A percentile compares a stretch with the other conserved stretches of the same genome.
These are phyloP conservation scores for Heliconius charithonia DNA, from an alignment of 2,888 invertebrate genomes.

Conservation along the genomic window DNA sequence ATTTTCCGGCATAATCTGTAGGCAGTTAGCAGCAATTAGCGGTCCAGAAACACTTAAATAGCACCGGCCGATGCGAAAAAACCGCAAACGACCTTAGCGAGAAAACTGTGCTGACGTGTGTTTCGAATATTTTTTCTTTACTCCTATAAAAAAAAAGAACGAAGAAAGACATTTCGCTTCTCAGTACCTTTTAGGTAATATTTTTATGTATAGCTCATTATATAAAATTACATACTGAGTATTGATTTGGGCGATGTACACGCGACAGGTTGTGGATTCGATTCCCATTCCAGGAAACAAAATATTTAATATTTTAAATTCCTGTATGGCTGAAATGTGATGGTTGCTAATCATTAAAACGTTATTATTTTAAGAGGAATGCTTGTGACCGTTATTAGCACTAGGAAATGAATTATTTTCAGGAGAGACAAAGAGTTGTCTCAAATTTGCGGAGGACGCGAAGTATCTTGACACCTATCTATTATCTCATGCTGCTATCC, in stretches of 20 bases:
- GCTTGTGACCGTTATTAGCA: no score
- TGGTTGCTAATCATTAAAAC: no score
- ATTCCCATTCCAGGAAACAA: not conserved
- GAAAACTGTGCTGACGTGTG: conserved; percentile 12
- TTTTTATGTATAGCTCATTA: not conserved
- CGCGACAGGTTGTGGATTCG: not conserved
- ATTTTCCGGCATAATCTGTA: conserved; percentile 55
- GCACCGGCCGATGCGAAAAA: conserved; percentile 59
- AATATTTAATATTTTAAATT: no score
- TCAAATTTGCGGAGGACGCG: no score
- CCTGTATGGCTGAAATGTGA: no score
- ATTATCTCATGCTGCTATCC: no score
- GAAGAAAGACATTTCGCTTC: not conserved
- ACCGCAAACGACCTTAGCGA: conserved; percentile 41
- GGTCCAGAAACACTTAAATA: conserved; percentile 69
- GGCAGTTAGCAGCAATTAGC: conserved; percentile 66
- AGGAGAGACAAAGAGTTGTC: no score
- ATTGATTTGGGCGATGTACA: not conserved
- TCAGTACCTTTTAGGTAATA: not conserved
- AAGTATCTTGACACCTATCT: no score
- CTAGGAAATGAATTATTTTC: no score
- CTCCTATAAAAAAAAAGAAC: not conserved
- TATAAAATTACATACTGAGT: no score
- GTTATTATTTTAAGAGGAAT: no score
- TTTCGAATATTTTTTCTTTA: not conserved